A percentile compares a stretch with the other conserved stretches of the same genome.
Evolutionary conservation across 1,140 invertebrate genomes (phyloP).

Genomic region (Zaprionus gabonicus): DNA sequence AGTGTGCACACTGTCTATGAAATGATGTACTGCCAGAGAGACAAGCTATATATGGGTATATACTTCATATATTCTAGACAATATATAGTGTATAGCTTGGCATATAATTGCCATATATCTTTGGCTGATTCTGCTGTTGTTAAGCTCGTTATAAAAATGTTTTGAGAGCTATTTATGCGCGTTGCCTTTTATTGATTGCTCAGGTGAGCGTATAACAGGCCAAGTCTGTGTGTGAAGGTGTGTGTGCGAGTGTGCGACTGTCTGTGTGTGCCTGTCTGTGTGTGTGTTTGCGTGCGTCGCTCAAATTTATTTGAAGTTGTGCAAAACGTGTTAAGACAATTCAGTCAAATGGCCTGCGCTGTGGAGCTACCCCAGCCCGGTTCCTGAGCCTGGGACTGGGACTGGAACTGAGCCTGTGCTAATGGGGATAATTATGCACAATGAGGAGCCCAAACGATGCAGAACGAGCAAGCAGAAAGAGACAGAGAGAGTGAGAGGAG

Average conservation of each 20-base stretch:
- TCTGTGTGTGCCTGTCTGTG: constrained; percentile 7
- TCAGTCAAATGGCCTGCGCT: constrained; percentile 55
- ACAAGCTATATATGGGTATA: neutral
- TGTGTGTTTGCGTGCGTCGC: constrained; percentile 56
- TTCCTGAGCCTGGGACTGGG: neutral
- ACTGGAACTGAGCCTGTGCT: constrained; percentile 39
- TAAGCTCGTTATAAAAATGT: constrained; percentile 20
- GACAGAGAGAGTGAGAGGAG: neutral
- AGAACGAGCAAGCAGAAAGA: neutral
- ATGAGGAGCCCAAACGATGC: constrained; percentile 19
- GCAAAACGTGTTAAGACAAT: constrained; percentile 67
- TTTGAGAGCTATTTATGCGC: constrained; percentile 30
- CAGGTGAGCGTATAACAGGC: constrained; percentile 6
- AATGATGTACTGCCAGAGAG: constrained; percentile 34
- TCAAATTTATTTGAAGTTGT: constrained; percentile 68
- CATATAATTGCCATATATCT: constrained; percentile 18
- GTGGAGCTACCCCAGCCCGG: neutral
- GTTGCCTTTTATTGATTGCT: constrained; percentile 43
- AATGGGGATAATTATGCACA: constrained; percentile 72
- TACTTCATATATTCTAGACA: neutral
- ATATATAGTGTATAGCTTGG: neutral
- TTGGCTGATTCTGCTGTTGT: constrained; percentile 21
- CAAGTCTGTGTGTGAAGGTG: neutral
- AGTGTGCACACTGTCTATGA: constrained; percentile 45
- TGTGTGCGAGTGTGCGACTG: constrained; percentile 1